Base-by-base conservation (phyloP, 2,113 vertebrate genomes). In the Tyrannus savana region DNA sequence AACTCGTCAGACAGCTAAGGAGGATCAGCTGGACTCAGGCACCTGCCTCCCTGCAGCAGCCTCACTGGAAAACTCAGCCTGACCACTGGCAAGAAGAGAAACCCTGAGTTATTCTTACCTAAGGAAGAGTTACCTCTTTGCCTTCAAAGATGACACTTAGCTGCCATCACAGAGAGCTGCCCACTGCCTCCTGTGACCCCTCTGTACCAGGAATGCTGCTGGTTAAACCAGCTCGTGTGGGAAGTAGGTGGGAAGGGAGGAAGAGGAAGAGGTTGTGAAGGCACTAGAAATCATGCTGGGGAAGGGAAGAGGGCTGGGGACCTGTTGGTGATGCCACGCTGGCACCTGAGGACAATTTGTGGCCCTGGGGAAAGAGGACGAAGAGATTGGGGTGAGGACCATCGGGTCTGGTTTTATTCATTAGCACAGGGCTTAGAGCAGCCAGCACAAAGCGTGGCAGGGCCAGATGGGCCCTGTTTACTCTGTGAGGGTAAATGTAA, bases 401-500 rank as follows among this genome's bases (percentile, higher is more conserved):
- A 2, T 68, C 2, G 1, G 21, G 30, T 87, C 81, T 93, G 78
- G 68, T 94, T 97, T 97, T 96, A 97, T 97, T 97, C 94, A 96
- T 97, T 37, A 87, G 59, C 82, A 42, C 5, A 0, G 72, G 87
- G 94, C 87, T 96, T 77, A 86, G 88, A 92, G 87, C 95, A 84
- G 79, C 55, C 75, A 89, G 91, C 84, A 35, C 19, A 5, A 89
- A 75, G 87, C 10, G 6, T n/a, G 47, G 81, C 78, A 68, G 58
- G 94, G 62, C 90, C 97, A 97, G 97, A 97, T 97, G 97, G 96
- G 82, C 35, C 73, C 90, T 97, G 95, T 97, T 97, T 97, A 92
- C 96, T 84, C 88, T 96, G 90, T 4, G 14, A 89, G 92, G 24
- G 88, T 88, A 84, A 96, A 95, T 82, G 92, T 66, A 96, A 83